Evolutionary conservation across 1,140 invertebrate genomes (phyloP).

Genomic region (Zeugodacus cucurbitae): DNA sequence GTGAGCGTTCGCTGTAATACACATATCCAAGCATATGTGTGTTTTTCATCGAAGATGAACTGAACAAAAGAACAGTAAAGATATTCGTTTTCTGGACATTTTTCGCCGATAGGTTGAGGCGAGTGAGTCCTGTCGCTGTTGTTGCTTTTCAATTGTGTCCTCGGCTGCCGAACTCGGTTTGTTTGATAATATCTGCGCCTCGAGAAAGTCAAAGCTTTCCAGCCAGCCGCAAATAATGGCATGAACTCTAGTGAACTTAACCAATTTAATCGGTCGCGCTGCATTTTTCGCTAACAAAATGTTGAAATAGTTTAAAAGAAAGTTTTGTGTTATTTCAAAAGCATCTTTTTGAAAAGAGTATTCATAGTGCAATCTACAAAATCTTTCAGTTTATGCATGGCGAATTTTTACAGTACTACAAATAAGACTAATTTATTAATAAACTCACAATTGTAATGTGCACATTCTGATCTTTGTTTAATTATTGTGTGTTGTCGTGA

Average conservation of each 20-base stretch:
- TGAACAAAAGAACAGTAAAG: not conserved
- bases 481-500: too few relatives aligned
- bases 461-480: too few relatives aligned
- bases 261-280: not conserved
- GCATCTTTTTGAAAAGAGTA: not conserved
- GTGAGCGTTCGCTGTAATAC: not conserved
- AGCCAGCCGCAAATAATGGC: not conserved
- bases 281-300: not conserved
- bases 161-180: constrained; percentile 7
- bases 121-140: constrained; percentile 2
- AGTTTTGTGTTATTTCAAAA: not conserved
- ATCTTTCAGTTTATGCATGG: too few relatives aligned
- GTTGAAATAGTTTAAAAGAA: not conserved
- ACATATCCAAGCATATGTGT: not conserved
- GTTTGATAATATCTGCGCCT: constrained; percentile 11
- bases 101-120: constrained; percentile 2
- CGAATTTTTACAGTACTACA: too few relatives aligned
- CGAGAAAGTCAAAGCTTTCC: not conserved
- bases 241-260: constrained; percentile 14
- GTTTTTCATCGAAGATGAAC: not conserved
- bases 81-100: constrained; percentile 22
- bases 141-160: not conserved
- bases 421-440: not conserved
- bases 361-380: not conserved
- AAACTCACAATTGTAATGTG: not conserved